phyloP scores from a whole-genome alignment of 2,888 invertebrate species.

The Hipparchia semele region DNA sequence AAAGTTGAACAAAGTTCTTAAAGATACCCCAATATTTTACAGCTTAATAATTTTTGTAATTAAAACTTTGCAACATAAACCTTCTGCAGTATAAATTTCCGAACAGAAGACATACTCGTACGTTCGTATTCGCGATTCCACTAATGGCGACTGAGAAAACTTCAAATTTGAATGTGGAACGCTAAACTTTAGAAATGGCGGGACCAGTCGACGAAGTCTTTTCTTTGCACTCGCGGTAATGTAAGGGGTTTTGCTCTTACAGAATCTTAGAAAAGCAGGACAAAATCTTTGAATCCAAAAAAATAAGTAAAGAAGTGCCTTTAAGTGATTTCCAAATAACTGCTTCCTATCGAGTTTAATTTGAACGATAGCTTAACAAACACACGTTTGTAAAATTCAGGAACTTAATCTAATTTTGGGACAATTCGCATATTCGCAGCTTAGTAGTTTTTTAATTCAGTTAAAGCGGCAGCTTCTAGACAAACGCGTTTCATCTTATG shows the following conservation, averaged over 20 bases:
- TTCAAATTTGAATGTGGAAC: constrained; percentile 68
- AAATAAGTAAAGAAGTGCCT: neutral
- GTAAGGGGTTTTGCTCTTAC: constrained; percentile 24
- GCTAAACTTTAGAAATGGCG: constrained; percentile 61
- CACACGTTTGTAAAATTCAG: no score
- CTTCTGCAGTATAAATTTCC: constrained; percentile 39
- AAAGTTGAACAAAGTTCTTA: neutral
- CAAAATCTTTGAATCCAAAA: neutral
- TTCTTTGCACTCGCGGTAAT: constrained; percentile 47
- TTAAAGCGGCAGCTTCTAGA: no score
- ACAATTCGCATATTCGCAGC: no score
- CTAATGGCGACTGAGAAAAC: constrained; percentile 56
- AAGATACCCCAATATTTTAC: constrained; percentile 15
- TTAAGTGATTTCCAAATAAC: constrained; percentile 11
- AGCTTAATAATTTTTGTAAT: constrained; percentile 30
- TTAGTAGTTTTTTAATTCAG: no score
- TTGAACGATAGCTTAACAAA: no score
- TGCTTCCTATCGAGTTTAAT: no score
- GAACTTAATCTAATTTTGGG: no score
- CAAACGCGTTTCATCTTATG: no score
- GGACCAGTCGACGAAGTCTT: constrained; percentile 47
- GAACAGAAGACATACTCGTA: constrained; percentile 35
- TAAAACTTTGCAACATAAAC: constrained; percentile 37
- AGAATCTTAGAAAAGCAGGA: no score
- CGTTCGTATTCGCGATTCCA: constrained; percentile 42